phyloP scores from a whole-genome alignment of 2,113 vertebrate genomes.

The human region DNA sequence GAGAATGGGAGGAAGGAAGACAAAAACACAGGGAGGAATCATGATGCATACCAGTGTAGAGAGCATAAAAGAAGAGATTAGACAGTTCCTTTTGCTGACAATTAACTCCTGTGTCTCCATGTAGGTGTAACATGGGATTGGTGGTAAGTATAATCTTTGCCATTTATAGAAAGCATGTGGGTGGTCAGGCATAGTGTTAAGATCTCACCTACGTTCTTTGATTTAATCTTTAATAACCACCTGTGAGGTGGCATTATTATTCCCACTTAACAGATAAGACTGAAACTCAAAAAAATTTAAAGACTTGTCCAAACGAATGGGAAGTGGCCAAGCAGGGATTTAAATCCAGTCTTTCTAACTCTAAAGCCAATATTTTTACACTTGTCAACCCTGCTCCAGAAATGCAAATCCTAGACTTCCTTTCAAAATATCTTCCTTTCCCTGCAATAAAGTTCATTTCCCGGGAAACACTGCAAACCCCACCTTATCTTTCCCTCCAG shows the following conservation, averaged over 20 bases:
- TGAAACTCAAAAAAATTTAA: background rate
- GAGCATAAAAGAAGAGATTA: background rate
- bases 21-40: background rate
- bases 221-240: background rate
- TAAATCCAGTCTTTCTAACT: background rate
- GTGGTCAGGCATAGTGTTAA: background rate
- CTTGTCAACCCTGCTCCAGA: background rate
- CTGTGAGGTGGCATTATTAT: background rate
- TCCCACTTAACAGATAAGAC: background rate
- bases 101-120: background rate
- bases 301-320: background rate
- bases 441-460: background rate
- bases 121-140: background rate
- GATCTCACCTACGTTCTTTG: background rate
- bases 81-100: background rate
- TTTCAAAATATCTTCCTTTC: background rate
- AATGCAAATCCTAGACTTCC: background rate
- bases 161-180: background rate
- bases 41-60: accelerated
- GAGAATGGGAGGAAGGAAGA: background rate
- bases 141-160: background rate
- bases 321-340: background rate
- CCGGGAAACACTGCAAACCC: slow-evolving; percentile 28
- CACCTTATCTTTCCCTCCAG: slow-evolving; percentile 95
- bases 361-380: background rate